These are phyloP conservation scores for Lepeophtheirus salmonis DNA, from an alignment of 1,140 invertebrate species.

Conservation along the genomic window DNA sequence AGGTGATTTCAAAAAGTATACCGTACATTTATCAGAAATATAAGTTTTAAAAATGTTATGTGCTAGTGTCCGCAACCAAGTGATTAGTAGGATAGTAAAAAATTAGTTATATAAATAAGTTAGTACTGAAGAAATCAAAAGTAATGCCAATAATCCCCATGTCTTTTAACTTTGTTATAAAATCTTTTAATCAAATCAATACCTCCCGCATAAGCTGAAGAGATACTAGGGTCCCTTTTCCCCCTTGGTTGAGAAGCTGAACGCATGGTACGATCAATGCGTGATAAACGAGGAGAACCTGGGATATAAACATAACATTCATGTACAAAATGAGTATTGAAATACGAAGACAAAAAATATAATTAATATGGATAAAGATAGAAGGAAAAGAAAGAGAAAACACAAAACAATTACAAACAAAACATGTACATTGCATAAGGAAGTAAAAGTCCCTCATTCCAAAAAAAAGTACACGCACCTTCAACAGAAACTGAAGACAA, in stretches of 20 bases:
- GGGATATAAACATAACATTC: background rate
- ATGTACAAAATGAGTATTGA: no score
- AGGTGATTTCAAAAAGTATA: no score
- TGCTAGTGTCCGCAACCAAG: no score
- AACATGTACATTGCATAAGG: background rate
- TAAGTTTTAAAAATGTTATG: no score
- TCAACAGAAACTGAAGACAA: background rate
- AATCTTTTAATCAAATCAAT: no score
- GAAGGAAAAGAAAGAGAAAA: background rate
- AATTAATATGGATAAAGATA: background rate
- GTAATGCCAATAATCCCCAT: no score
- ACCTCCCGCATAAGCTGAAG: slow-evolving; percentile 18
- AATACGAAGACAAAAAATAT: background rate
- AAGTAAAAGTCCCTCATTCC: background rate
- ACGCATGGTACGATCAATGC: background rate
- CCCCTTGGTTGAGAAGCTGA: slow-evolving; percentile 9
- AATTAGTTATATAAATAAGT: no score
- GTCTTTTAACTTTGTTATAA: no score
- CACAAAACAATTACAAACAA: background rate
- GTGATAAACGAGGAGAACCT: slow-evolving; percentile 11
- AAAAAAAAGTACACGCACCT: background rate
- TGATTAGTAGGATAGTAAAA: no score
- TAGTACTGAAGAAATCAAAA: no score
- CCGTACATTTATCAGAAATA: no score
- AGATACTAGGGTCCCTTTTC: slow-evolving; percentile 12